Evolutionary conservation across 2,797 vertebrate species (phyloP), one percentile per base, ranked within the genome.

Genomic region (Coccyzus lansbergi): DNA sequence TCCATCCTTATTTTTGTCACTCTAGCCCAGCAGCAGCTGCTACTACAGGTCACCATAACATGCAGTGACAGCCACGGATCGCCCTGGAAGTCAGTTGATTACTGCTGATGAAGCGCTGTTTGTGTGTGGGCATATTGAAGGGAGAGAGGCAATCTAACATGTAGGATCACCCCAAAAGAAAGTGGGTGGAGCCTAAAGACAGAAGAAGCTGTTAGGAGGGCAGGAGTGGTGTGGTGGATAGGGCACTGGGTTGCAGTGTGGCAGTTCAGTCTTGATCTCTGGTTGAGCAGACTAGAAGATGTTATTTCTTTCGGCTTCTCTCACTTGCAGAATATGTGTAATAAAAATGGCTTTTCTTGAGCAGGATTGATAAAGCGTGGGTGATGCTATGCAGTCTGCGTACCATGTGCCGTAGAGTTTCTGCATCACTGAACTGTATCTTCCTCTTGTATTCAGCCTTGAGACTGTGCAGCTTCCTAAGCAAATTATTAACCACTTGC

Each of bases 151-250:
- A 29, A 12, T 40, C 33, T 64, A 22, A 34, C 6, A 2, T 5
- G 2, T 75, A 26, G 42, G 33, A 20, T 80, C 15, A 34, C 3
- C 6, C 21, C 12, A 46, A 28, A 75, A 62, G 25, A 38, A 59
- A 40, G 31, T 12, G 6, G 3, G 15, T 83, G 49, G 1, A 9
- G 68, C 11, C 29, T 59, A 1, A 0, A 42, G 34, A 12, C 59
- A 33, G 18, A 79, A 81, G 38, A 71, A 65, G 8, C 31, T 5
- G 1, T 56, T 63, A 42, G 33, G 38, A 85, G 20, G 12, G 15
- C 21, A 20, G 19, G 12, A 9, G 7, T 42, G 48, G n/a, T 38
- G 13, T 0, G 6, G 8, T 38, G 31, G 14, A 18, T 29, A 22
- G 33, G 46, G 19, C 2, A 3, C 12, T 53, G 51, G 17, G 14